Conservation (phyloP, 2,113 vertebrate species). For the Pyxicephalus adspersus region DNA sequence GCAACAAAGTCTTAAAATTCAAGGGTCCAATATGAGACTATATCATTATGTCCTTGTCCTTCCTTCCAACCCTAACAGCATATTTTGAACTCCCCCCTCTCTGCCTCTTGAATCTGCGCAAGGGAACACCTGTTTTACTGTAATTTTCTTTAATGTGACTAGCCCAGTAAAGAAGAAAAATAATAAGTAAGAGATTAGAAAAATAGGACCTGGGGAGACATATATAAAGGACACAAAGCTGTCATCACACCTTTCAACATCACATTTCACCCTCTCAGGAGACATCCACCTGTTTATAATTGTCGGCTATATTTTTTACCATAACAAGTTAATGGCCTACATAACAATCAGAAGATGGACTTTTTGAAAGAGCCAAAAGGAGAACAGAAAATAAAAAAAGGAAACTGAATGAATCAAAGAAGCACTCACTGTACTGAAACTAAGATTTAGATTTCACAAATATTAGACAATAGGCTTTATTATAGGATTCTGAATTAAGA, state of each 20-base stretch:
- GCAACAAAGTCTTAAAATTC: slow-evolving; percentile 47
- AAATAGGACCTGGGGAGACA: slow-evolving; percentile 12
- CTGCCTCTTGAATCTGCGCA: background rate
- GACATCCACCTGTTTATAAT: slow-evolving; percentile 40
- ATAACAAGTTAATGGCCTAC: slow-evolving; percentile 24
- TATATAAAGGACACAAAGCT: slow-evolving; percentile 31
- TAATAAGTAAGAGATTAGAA: slow-evolving; percentile 29
- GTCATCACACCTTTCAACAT: slow-evolving; percentile 48
- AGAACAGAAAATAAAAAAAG: background rate
- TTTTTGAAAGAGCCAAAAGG: background rate
- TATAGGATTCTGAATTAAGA: no score
- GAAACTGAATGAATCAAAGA: background rate
- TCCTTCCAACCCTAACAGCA: slow-evolving; percentile 30
- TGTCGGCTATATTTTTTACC: slow-evolving; percentile 18
- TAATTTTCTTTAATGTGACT: slow-evolving; percentile 23
- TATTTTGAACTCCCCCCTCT: slow-evolving; percentile 30
- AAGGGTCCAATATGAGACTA: slow-evolving; percentile 19
- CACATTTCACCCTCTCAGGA: slow-evolving; percentile 48
- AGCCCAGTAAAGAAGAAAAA: slow-evolving; percentile 24
- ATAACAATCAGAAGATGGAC: slow-evolving; percentile 2
- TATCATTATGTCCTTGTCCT: slow-evolving; percentile 35
- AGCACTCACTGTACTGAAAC: background rate
- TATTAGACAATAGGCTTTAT: no score
- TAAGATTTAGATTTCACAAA: background rate
- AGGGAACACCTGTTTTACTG: slow-evolving; percentile 46